These are phyloP conservation scores for Bothrops jararaca DNA, from an alignment of 2,113 vertebrate genomes.

Conservation along the genomic window DNA sequence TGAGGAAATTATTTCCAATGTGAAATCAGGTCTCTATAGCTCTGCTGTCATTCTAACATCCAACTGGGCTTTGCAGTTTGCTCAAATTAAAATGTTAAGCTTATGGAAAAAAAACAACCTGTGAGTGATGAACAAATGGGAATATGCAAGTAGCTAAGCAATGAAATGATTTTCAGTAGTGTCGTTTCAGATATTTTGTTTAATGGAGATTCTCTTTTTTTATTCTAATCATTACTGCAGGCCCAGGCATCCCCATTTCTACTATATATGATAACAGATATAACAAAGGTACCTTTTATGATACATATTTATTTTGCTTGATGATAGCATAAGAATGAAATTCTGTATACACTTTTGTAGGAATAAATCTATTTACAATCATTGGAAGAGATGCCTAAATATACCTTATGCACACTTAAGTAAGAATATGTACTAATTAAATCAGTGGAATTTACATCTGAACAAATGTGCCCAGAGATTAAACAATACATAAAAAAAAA, in stretches of 20 bases:
- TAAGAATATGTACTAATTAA: not conserved
- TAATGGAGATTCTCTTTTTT: constrained; percentile 25
- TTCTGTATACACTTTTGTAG: no score
- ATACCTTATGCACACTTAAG: no score
- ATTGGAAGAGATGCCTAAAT: no score
- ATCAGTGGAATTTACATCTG: not conserved
- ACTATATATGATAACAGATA: constrained; percentile 71
- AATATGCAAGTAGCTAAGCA: not conserved
- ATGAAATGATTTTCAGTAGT: not conserved
- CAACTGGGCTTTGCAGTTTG: not conserved
- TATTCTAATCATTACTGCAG: constrained; percentile 54
- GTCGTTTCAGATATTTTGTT: constrained; percentile 16
- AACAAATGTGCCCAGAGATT: not conserved
- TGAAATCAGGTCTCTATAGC: not conserved
- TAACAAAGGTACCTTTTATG: constrained; percentile 67
- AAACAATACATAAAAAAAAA: not conserved
- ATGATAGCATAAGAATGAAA: not conserved
- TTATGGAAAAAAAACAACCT: not conserved
- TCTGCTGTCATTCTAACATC: not conserved
- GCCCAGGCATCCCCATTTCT: constrained; percentile 75
- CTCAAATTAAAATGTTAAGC: not conserved
- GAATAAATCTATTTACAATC: no score
- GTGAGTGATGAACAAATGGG: constrained; percentile 1
- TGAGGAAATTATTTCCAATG: not conserved
- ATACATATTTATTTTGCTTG: constrained; percentile 13